phyloP scores from a whole-genome alignment of 2,113 vertebrate genomes.

The Colistium nudipinnis region DNA sequence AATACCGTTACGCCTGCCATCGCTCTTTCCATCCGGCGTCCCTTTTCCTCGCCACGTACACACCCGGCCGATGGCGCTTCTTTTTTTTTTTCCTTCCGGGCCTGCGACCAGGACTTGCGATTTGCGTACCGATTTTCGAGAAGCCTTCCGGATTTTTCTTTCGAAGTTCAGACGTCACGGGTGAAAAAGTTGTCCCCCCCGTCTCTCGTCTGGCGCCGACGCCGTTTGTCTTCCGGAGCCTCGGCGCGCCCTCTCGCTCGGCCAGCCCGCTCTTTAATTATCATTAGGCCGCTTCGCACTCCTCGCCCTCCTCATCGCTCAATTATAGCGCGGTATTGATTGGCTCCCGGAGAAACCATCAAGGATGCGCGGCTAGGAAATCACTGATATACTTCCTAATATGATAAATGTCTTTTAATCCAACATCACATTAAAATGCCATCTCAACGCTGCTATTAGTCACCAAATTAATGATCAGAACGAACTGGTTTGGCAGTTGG shows the following conservation, averaged over 20 bases:
- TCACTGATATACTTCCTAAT: slow-evolving; percentile 82
- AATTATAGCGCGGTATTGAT: slow-evolving; percentile 86
- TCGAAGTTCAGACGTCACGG: slow-evolving; percentile 67
- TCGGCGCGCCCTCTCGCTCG: slow-evolving; percentile 65
- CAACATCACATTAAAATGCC: slow-evolving; percentile 81
- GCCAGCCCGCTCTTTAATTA: slow-evolving; percentile 80
- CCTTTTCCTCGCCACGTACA: too few species aligned
- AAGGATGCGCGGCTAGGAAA: slow-evolving; percentile 82
- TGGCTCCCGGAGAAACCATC: slow-evolving; percentile 84
- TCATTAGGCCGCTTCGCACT: slow-evolving; percentile 84
- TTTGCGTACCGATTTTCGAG: background rate
- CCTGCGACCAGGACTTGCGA: background rate
- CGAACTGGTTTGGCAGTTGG: slow-evolving; percentile 79
- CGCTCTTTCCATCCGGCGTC: too few species aligned
- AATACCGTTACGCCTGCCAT: too few species aligned
- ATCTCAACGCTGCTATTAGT: slow-evolving; percentile 79
- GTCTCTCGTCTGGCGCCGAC: slow-evolving; percentile 52
- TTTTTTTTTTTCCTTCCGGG: too few species aligned
- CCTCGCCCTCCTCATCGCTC: slow-evolving; percentile 84
- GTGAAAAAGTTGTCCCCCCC: slow-evolving; percentile 45
- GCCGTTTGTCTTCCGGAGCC: slow-evolving; percentile 70
- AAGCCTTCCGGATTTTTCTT: slow-evolving; percentile 48
- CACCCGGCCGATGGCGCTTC: too few species aligned
- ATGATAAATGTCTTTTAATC: slow-evolving; percentile 86
- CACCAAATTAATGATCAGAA: slow-evolving; percentile 82